Evolutionary conservation across 2,888 invertebrate species (phyloP).

Genomic region (Stegophylla sp.): DNA sequence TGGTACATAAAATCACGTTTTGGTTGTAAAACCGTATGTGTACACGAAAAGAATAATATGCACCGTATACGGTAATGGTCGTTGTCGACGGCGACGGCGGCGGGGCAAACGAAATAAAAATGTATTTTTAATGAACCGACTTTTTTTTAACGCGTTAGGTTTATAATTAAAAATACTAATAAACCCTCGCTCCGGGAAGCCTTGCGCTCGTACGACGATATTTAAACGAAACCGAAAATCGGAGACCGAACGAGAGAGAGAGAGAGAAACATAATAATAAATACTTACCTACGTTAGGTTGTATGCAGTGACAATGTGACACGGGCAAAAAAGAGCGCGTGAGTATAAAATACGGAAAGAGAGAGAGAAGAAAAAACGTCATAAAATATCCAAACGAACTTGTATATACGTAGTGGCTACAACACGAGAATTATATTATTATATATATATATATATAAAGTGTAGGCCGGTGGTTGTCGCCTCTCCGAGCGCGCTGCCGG

Average conservation of each 20-base stretch:
- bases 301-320: conserved; percentile 32
- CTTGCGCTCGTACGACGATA: conserved; percentile 4
- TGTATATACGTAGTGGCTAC: not conserved
- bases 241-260: not conserved
- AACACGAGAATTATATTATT: not conserved
- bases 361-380: conserved; percentile 23
- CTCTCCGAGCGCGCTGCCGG: conserved; percentile 33
- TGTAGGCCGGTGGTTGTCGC: conserved; percentile 58
- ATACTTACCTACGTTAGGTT: not conserved
- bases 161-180: conserved; percentile 52
- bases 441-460: conserved; percentile 32
- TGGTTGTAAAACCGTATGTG: conserved; percentile 37
- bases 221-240: conserved; percentile 35
- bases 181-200: conserved; percentile 48
- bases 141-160: conserved; percentile 50
- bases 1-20: conserved; percentile 50
- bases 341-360: not conserved
- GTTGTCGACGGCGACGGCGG: conserved; percentile 8
- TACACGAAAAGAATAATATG: not conserved
- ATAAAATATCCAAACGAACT: conserved; percentile 43
- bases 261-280: not conserved
- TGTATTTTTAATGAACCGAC: conserved; percentile 57
- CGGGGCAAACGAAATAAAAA: conserved; percentile 54
- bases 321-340: conserved; percentile 44
- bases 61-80: not conserved